Evolutionary conservation across 2,888 invertebrate species (phyloP), one percentile per base, ranked within the genome.

Genomic region (Ethmia dodecea): DNA sequence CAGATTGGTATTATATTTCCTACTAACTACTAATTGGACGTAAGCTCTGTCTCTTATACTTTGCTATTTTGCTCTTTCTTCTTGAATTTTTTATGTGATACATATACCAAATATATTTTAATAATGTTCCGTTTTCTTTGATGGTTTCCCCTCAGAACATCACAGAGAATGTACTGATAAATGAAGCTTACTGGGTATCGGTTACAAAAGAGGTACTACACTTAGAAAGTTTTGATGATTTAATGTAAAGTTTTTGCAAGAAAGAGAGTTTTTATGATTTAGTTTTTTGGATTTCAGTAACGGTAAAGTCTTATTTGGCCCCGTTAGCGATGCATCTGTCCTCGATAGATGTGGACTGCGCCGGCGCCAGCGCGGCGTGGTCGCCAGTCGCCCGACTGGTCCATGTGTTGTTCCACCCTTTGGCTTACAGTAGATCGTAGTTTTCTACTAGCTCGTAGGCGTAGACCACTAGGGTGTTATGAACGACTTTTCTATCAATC

Each of bases 121-220:
- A 81, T 84, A 80, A 81, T 63, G 60, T 64, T 81, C 71, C 69
- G 61, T 83, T 83, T 86, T 86, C 72, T 86, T 86, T 86, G 75
- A 77, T 80, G 79, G 77, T 90, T 89, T 92, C 89, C 89, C 90
- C 91, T 89, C 94, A 96, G 96, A 96, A 96, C 90, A 94, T 96
- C 92, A 95, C 95, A 89, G 94, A 95, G 92, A 93, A 94, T 90
- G 93, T 95, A 88, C 94, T 95, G 90, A 91, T 95, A 90, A 96
- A 95, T 90, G 95, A 95, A 90, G 94, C 94, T 78, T 92, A 93
- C 89, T 95, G 95, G 95, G 94, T 94, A 88, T 92, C 93, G 87
- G 92, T 94, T 88, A 94, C 94, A 84, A 92, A 93, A 92, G 95
- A 95, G 95, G 95, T 95, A 86, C 73, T 73, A 71, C 90, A 89